Evolutionary conservation across 1,140 invertebrate genomes (phyloP).

Genomic region (Phymorhynchus buccinoides): DNA sequence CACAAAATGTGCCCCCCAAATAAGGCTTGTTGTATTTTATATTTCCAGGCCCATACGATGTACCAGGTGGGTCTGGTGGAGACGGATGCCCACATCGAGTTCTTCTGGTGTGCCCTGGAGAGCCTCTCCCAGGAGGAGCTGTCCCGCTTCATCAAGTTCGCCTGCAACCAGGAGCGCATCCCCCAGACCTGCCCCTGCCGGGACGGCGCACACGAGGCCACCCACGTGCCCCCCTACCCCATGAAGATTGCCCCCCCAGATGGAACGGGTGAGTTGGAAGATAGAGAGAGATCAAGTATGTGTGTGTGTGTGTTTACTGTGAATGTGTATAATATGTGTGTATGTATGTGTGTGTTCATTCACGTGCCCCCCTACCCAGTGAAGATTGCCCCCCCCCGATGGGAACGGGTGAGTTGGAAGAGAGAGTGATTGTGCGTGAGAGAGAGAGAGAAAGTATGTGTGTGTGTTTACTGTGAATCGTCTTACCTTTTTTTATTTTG

Average conservation of each 20-base stretch:
- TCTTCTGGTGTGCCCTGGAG: conserved; percentile 73
- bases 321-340: background rate
- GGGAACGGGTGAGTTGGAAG: too few species aligned
- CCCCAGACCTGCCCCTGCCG: conserved; percentile 71
- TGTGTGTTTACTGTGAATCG: too few species aligned
- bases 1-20: too few species aligned
- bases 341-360: conserved; percentile 11
- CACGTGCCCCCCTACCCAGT: background rate
- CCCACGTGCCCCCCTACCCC: conserved; percentile 73
- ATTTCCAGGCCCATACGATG: conserved; percentile 71
- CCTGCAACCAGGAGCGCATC: conserved; percentile 72
- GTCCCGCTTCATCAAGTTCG: conserved; percentile 73
- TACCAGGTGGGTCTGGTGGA: conserved; percentile 74
- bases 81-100: conserved; percentile 72
- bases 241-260: conserved; percentile 75
- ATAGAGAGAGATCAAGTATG: background rate
- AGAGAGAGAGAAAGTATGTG: too few species aligned
- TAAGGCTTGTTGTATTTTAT: too few species aligned
- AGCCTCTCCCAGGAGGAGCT: conserved; percentile 71
- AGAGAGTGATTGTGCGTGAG: too few species aligned
- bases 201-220: conserved; percentile 64
- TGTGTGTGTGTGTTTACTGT: background rate
- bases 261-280: conserved; percentile 62
- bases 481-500: too few species aligned
- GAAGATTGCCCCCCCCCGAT: background rate